A percentile compares a stretch with the other conserved stretches of the same genome.
phyloP scores from a whole-genome alignment of 1,140 invertebrate genomes.

The Steinernema khuongi region DNA sequence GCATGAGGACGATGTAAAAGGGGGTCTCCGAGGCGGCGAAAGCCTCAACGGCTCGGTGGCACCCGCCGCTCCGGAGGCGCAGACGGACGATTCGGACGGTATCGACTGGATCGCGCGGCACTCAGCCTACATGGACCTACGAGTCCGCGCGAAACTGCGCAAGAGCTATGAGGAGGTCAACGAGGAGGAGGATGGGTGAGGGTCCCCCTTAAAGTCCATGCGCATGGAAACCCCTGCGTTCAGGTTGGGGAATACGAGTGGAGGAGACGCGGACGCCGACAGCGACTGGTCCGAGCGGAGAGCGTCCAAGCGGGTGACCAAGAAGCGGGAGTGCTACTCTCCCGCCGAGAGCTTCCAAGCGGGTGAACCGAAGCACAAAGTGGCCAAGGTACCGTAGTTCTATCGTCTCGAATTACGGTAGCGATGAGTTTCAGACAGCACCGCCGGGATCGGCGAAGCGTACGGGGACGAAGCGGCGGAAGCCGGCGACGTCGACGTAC shows the following conservation, averaged over 20 bases:
- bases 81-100: background rate
- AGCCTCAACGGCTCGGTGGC: no score
- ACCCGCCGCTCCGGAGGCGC: no score
- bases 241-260: background rate
- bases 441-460: no score
- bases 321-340: background rate
- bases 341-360: background rate
- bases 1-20: background rate
- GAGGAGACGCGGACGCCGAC: background rate
- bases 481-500: background rate
- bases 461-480: no score
- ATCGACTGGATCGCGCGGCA: background rate
- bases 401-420: no score
- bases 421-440: background rate
- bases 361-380: background rate
- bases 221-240: background rate
- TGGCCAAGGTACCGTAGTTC: no score
- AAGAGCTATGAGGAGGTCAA: background rate
- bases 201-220: background rate
- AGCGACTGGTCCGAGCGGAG: constrained; percentile 2
- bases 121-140: background rate
- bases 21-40: background rate
- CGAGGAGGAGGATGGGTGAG: background rate
- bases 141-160: background rate
- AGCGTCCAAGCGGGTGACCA: background rate